Evolutionary conservation across 2,113 vertebrate species (phyloP), one percentile per base, ranked within the genome.

Genomic region (Festucalex cinctus): DNA sequence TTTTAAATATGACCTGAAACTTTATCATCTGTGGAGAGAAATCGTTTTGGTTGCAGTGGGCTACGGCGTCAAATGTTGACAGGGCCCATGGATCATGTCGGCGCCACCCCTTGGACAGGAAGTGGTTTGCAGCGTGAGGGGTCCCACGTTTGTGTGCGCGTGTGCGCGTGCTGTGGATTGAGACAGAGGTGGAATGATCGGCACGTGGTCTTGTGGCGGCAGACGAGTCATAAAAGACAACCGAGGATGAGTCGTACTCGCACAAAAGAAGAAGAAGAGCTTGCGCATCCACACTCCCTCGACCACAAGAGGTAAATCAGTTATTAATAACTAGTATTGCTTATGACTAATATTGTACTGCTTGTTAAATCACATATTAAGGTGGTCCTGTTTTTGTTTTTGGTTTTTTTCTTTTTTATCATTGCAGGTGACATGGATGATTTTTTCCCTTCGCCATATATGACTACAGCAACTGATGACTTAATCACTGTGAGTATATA

Each of bases 181-280:
- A 71, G 24, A 41, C 9, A 54, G 39, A 72, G 9, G 57, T 69
- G 49, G 19, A n/a, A 22, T 28, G 63, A 57, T 22, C 2, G 43
- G 4, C 83, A 86, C 71, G 79, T 87, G 74, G 79, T 63, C 68
- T 22, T 81, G 83, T 81, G 85, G 83, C 83, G 57, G 51, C 20
- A 20, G 65, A 32, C 70, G 76, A 86, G 49, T 64, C 57, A 84
- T 89, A 87, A 79, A 88, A 88, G 81, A 36, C 28, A 16, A 66
- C 17, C 1, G 74, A 65, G 41, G 71, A 66, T 65, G 76, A 70
- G 65, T 37, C 41, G 4, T 13, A 5, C 36, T 43, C 60, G 17
- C 35, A 26, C 37, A 14, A 28, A 57, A 9, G 10, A n/a, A 62
- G 12, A 22, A 39, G 58, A 39, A 61, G 22, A 44, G 13, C 37